These are phyloP conservation scores for Cyanoliseus patagonus DNA, from an alignment of 2,113 vertebrate species.

Conservation along the genomic window DNA sequence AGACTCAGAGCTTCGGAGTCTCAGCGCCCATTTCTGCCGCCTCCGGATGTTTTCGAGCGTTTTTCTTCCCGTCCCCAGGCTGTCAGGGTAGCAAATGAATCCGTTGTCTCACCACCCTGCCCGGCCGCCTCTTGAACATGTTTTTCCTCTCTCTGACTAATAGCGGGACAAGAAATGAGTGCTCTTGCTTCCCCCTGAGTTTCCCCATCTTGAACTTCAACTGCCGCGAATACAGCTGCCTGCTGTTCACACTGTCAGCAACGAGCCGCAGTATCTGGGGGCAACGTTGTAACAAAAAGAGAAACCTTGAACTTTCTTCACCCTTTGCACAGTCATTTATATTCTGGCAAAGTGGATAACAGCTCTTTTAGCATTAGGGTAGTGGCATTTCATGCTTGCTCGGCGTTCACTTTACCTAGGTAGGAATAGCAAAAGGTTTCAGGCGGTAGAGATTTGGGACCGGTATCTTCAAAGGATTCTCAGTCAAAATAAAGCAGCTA, in stretches of 20 bases:
- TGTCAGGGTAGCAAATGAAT: background rate
- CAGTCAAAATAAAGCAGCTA: background rate
- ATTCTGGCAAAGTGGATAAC: conserved; percentile 46
- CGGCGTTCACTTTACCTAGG: conserved; percentile 5
- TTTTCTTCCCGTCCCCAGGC: background rate
- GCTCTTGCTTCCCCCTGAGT: background rate
- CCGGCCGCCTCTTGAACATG: background rate
- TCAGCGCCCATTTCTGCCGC: background rate
- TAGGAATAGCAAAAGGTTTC: conserved; percentile 56
- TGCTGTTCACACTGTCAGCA: background rate
- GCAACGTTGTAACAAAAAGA: background rate
- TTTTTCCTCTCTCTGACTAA: background rate
- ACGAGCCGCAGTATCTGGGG: background rate
- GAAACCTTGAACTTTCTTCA: conserved; percentile 52
- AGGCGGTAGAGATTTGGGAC: background rate
- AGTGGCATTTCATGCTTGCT: conserved; percentile 3
- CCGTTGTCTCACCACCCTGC: background rate
- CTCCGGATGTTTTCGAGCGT: background rate
- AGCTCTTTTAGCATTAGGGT: background rate
- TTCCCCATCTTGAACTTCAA: background rate
- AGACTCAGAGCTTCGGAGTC: background rate
- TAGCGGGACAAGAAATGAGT: background rate
- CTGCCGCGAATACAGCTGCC: background rate
- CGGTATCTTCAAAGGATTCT: conserved; percentile 9
- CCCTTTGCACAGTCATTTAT: conserved; percentile 26